A percentile compares a stretch with the other conserved stretches of the same genome.
phyloP scores from a whole-genome alignment of 2,113 vertebrate genomes.

The Pampusana beccarii region DNA sequence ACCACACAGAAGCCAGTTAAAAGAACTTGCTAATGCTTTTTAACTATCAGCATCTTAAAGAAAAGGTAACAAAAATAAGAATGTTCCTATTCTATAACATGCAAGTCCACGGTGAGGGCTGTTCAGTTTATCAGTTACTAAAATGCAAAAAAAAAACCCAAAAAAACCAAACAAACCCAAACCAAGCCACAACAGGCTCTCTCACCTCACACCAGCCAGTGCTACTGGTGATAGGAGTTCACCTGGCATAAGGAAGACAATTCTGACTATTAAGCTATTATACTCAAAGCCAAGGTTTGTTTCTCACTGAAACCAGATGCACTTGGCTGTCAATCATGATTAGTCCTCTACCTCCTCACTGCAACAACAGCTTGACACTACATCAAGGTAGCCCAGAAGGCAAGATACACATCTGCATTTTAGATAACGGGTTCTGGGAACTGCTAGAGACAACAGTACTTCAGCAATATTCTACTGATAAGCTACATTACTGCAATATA shows the following conservation, averaged over 20 bases:
- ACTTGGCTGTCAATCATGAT: neutral
- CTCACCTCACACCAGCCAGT: neutral
- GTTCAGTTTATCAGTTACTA: neutral
- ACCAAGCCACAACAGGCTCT: neutral
- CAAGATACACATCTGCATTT: neutral
- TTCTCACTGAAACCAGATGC: neutral
- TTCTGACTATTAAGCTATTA: neutral
- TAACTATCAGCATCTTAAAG: neutral
- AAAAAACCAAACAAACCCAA: neutral
- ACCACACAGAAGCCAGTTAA: neutral
- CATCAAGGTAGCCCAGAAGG: neutral
- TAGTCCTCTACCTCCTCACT: neutral
- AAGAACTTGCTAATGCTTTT: neutral
- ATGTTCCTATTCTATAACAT: neutral
- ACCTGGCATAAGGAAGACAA: neutral
- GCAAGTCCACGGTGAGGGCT: neutral
- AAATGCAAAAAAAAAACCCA: neutral
- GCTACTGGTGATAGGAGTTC: neutral
- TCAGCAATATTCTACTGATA: neutral
- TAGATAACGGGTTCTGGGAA: neutral
- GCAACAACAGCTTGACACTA: neutral
- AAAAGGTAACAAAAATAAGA: neutral
- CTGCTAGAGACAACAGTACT: neutral
- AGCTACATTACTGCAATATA: neutral
- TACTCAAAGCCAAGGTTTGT: neutral